Base-by-base conservation (phyloP, 2,888 invertebrate species). In the Drosophila nr. perissopoda region DNA sequence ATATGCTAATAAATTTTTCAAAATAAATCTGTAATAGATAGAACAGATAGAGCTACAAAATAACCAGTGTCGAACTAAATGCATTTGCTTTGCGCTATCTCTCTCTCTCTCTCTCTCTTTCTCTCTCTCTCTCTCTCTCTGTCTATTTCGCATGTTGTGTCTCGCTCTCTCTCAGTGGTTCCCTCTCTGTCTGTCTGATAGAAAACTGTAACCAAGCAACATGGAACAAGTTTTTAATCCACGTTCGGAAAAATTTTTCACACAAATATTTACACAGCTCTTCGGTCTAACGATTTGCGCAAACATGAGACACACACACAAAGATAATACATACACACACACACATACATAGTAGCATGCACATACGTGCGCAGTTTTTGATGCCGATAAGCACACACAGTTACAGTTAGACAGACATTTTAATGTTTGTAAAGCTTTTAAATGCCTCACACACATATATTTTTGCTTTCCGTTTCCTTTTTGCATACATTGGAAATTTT, bases 221-320 rank as follows among this genome's bases (percentile, higher is more conserved):
- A 80, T 78, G 87, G 80, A 70, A 89, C 82, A 86, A 89, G 87
- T 87, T 86, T 86, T 86, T 86, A 86, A 86, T 86, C 87, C 87
- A 87, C 85, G 87, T 89, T 87, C 71, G 88, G 86, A 87, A 89
- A 89, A 89, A 89, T 89, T 87, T 81, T 89, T 89, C 87, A 84
- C 83, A 87, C 89, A 90, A 88, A 88, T 88, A 88, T 88, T 88
- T 90, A 84, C 89, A 89, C 89, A 89, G 89, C 90, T 87, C 89
- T 86, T 86, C 85, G 89, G 89, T 87, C 88, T 88, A 88, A 88
- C 90, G 83, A 90, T 87, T 90, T 90, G 75, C 73, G 84, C 90
- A 88, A 88, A 88, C 90, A 87, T 67, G 76, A 80, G 75, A 80
- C 70, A 81, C 64, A 74, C 61, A 80, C 78, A 82, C 67, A 33